Evolutionary conservation across 2,888 invertebrate species (phyloP), one percentile per base, ranked within the genome.

Genomic region (Maniola hyperantus): DNA sequence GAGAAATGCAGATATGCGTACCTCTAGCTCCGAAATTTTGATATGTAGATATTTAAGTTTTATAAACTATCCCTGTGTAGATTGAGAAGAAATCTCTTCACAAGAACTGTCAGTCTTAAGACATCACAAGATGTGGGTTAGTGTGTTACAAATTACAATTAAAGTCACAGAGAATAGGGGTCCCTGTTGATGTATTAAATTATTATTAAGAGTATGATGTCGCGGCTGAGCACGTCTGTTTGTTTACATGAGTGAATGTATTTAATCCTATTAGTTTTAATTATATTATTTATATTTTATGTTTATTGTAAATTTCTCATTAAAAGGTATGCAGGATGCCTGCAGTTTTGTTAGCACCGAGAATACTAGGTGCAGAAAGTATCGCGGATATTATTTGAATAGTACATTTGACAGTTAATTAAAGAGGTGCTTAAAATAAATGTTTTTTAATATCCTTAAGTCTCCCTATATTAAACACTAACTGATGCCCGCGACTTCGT

Each of bases 251-350:
- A 79, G 83, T 85, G 89, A 88, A 86, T 89, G 89, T 89, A 88
- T 91, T 89, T 89, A 86, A 89, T 87, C 87, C 84, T 89, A 88
- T 83, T 88, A 88, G 84, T 83, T 86, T 79, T 84, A 85, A 84
- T 81, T 80, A 82, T 87, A 87, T 83, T 86, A 87, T 83, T 82
- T 76, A 83, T 83, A 78, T 73, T 72, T 75, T 80, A 80, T 83
- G 74, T 76, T 74, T 79, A 81, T 82, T 84, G 83, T 81, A 82
- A 84, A 79, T 83, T 83, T 80, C 82, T 51, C 80, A 20, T 80
- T 81, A 54, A 55, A 76, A 80, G 73, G 74, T 76, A 79, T 79
- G 83, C 83, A 84, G 85, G 78, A 74, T 79, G 72, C 76, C 81
- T 84, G 84, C 82, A 78, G 74, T 61, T 77, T 78, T 81, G 77